Evolutionary conservation across 2,797 vertebrate species (phyloP).

Genomic region (Chrosomus eos): DNA sequence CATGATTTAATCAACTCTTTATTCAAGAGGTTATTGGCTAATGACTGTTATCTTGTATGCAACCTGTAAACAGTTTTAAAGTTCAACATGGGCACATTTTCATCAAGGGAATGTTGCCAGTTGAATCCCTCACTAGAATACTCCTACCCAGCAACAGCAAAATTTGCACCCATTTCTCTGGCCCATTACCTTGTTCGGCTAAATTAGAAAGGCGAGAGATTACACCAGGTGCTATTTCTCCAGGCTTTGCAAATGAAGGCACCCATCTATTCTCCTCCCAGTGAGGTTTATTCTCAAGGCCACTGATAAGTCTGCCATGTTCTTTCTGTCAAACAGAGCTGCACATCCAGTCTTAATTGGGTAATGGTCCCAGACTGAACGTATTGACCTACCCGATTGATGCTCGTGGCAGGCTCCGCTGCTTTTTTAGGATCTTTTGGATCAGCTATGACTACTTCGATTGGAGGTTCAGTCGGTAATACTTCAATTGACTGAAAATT

Average conservation of each 20-base stretch:
- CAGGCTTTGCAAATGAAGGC: conserved; percentile 56
- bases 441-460: conserved; percentile 63
- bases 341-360: conserved; percentile 71
- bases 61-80: not conserved
- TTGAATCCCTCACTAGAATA: not conserved
- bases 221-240: conserved; percentile 50
- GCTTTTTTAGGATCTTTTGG: conserved; percentile 69
- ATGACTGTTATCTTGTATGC: not conserved
- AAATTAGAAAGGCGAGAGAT: conserved; percentile 58
- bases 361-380: conserved; percentile 72
- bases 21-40: not conserved
- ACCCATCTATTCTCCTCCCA: conserved; percentile 61
- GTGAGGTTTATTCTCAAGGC: conserved; percentile 57
- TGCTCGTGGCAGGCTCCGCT: conserved; percentile 71
- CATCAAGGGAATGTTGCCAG: not conserved
- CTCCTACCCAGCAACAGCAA: conserved; percentile 12
- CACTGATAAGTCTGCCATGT: conserved; percentile 62
- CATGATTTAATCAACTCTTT: not conserved
- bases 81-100: not conserved
- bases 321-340: conserved; percentile 63
- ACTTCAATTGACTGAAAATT: conserved; percentile 66
- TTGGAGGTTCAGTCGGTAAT: conserved; percentile 66
- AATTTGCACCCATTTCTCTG: conserved; percentile 12
- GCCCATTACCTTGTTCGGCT: conserved; percentile 7
- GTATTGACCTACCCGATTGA: conserved; percentile 73